Evolutionary conservation across 2,113 vertebrate species (phyloP).

Genomic region (Ophthalmolycus amberensis): DNA sequence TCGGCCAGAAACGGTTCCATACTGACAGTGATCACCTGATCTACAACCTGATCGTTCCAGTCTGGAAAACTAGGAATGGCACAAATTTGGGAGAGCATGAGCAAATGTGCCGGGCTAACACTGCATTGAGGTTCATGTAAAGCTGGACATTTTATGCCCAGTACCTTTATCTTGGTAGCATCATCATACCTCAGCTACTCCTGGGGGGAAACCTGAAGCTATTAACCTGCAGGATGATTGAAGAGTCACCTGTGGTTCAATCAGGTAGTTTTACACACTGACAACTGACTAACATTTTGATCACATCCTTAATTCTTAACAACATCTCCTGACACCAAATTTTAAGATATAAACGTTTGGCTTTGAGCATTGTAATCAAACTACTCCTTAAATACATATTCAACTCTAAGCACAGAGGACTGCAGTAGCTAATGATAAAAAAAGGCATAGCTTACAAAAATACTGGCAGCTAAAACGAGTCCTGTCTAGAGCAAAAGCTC

Average conservation of each 20-base stretch:
- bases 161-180: background rate
- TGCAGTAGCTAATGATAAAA: background rate
- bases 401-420: conserved; percentile 8
- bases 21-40: background rate
- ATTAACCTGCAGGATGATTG: conserved; percentile 7
- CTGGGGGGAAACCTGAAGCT: background rate
- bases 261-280: background rate
- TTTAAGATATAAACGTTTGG: conserved; percentile 4
- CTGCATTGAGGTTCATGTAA: background rate
- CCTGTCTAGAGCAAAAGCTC: background rate
- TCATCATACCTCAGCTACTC: background rate
- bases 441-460: background rate
- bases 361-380: background rate
- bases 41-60: background rate
- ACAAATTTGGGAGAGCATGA: background rate
- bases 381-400: conserved; percentile 4
- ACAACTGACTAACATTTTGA: background rate
- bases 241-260: background rate
- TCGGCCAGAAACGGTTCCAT: conserved; percentile 22
- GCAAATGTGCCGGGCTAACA: background rate
- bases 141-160: conserved; percentile 1
- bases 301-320: background rate
- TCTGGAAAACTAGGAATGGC: background rate
- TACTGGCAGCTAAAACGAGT: background rate
- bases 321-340: background rate